Evolutionary conservation across 2,888 invertebrate species (phyloP), one percentile per base, ranked within the genome.

Genomic region (Hyppa rectilinea): DNA sequence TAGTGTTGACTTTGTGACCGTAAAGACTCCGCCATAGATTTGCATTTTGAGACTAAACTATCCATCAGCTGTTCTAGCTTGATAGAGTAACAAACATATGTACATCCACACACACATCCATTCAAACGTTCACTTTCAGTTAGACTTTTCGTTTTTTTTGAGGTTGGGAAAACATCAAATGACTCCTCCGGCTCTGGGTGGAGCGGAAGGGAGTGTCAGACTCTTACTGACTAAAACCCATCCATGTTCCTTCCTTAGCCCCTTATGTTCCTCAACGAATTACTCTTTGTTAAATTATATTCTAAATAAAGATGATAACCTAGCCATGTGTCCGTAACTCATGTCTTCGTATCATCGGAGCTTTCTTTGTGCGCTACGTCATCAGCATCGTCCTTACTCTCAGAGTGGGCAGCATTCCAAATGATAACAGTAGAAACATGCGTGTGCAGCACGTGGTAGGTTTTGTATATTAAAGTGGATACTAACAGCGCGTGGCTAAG

Each of bases 291-390:
- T 26, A 20, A 40, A 5, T 2, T 10, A n/a, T n/a, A n/a, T 7
- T 47, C 58, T 70, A 70, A 49, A 58, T 58, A 7, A 17, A 71
- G 34, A 29, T 23, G 49, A 56, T 34, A 40, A 29, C 43, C 7
- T 6, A 20, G 29, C 49, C 49, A 74, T 29, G 45, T 60, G 61
- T 31, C 45, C 31, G 6, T 1, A 23, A 2, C 56, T 49, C 38
- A 72, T 62, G 61, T 53, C 9, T 31, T 31, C 20, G 23, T 43
- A 38, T 64, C 29, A 36, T 47, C 2, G 2, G 7, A 43, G 50
- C 47, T 78, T 61, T 53, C 78, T 77, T 77, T 77, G 78, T 78
- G 38, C 40, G 0, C 29, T 34, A 61, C 74, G 60, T 64, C 65
- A 66, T 26, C 10, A 36, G 26, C n/a, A 26, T 47, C 23, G 36